These are phyloP conservation scores for Rhagophthalmus giganteus DNA, from an alignment of 2,888 invertebrate genomes.

Conservation along the genomic window DNA sequence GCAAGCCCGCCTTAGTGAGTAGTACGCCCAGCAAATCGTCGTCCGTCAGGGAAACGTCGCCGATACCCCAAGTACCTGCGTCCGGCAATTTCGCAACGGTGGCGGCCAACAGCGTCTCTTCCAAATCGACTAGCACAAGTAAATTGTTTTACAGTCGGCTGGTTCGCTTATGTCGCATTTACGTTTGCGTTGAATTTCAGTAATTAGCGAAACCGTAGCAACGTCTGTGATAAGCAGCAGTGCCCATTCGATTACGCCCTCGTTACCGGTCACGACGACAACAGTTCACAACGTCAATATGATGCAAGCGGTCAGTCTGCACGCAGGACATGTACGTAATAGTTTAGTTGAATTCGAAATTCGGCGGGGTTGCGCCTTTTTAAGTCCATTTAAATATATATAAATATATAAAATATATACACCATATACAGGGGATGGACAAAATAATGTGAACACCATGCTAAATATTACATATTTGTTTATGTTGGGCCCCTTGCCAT, in stretches of 20 bases:
- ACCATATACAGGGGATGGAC: too few species aligned
- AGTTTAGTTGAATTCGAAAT: too few species aligned
- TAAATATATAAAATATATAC: too few species aligned
- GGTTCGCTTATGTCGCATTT: neutral
- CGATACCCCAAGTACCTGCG: slow-evolving; percentile 56
- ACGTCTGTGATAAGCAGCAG: slow-evolving; percentile 52
- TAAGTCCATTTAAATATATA: too few species aligned
- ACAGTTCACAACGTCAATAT: too few species aligned
- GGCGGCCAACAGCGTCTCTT: slow-evolving; percentile 55
- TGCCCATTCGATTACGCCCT: slow-evolving; percentile 42
- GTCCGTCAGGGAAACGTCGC: slow-evolving; percentile 52
- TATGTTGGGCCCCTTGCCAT: too few species aligned
- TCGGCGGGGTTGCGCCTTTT: too few species aligned
- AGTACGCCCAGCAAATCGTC: slow-evolving; percentile 52
- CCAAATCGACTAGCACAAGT: slow-evolving; percentile 54
- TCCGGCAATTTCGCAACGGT: slow-evolving; percentile 67
- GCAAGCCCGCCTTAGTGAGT: slow-evolving; percentile 48
- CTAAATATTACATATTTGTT: too few species aligned
- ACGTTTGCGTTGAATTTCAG: slow-evolving; percentile 31
- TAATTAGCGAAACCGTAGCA: slow-evolving; percentile 47
- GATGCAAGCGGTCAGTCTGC: too few species aligned
- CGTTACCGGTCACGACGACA: slow-evolving; percentile 12
- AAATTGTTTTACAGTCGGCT: slow-evolving; percentile 16
- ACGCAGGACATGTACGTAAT: too few species aligned
- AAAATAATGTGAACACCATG: too few species aligned